Evolutionary conservation across 1,140 invertebrate species (phyloP), one percentile per base, ranked within the genome.

Genomic region (Drosophila melanica): DNA sequence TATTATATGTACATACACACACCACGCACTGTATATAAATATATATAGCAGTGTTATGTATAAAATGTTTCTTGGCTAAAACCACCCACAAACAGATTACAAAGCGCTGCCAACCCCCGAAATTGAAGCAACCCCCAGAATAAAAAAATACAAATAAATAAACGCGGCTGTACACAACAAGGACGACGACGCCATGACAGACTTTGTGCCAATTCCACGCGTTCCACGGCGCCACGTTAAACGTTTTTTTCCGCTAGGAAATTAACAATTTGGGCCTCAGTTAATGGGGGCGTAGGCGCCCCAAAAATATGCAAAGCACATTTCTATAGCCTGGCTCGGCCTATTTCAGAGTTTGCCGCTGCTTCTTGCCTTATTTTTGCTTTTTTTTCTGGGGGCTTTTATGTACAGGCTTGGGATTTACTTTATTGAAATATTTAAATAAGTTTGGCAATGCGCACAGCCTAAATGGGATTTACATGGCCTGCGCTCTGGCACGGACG

Each of bases 391-490:
- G 47, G 41, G 47, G 23, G 20, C 53, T 64, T 55, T 72, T 70
- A 69, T 70, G 59, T 63, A 75, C 65, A 64, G 69, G 63, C 72
- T 64, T 84, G 76, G 87, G 87, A 90, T 90, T 90, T 90, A 78
- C 84, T 90, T 90, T 90, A 90, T 90, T 90, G 87, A 90, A 90
- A 90, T 90, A 90, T 90, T 90, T 81, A 90, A 90, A 90, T 90
- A 87, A 90, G 87, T 89, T 90, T 90, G 87, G 81, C 87, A 90
- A 90, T 90, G 79, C 73, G 86, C 75, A 85, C 75, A 78, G 87
- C 87, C 87, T 90, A 90, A 90, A 87, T 90, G 89, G 85, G 82
- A 87, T 90, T 90, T 84, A 62, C 66, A 57, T 47, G 59, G 27
- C 27, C 27, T 27, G 27, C 6, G 27, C 27, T 27, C 6, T 5